A percentile compares a stretch with the other conserved stretches of the same genome.
phyloP scores from a whole-genome alignment of 2,797 vertebrate species.

The Sylvilagus floridanus region DNA sequence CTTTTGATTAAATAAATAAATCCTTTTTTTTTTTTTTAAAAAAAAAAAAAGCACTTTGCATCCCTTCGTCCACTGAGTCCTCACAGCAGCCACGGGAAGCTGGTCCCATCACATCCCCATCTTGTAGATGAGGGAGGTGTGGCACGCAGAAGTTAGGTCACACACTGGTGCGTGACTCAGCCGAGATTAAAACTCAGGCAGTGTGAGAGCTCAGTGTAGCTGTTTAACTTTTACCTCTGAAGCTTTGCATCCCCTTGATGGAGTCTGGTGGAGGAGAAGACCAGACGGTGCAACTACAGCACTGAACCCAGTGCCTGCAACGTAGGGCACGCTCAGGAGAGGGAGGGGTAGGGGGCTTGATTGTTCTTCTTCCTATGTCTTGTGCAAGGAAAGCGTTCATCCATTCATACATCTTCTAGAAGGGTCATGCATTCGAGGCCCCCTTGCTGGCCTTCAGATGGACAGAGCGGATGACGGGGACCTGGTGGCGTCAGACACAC shows the following conservation, averaged over 20 bases:
- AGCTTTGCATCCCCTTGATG: neutral
- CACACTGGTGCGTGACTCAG: neutral
- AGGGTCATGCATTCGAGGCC: neutral
- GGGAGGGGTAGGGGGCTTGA: neutral
- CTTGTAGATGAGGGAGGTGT: neutral
- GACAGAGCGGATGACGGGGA: neutral
- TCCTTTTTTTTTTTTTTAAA: no score
- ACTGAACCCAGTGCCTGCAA: neutral
- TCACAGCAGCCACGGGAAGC: neutral
- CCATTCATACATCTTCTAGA: neutral
- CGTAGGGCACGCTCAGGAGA: neutral
- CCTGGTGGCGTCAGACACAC: neutral
- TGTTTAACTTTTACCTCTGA: neutral
- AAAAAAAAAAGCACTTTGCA: no score
- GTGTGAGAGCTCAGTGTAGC: neutral
- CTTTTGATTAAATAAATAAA: no score
- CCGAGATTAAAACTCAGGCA: neutral
- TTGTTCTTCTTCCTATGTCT: neutral
- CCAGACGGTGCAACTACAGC: neutral
- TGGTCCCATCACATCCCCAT: neutral
- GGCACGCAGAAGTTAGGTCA: neutral
- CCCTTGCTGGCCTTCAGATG: neutral
- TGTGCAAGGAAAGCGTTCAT: neutral
- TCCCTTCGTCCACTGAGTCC: neutral
- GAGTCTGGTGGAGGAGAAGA: neutral